A percentile compares a stretch with the other conserved stretches of the same genome.
phyloP scores from a whole-genome alignment of 2,888 invertebrate species.

The Tromatobia lineatoria region DNA sequence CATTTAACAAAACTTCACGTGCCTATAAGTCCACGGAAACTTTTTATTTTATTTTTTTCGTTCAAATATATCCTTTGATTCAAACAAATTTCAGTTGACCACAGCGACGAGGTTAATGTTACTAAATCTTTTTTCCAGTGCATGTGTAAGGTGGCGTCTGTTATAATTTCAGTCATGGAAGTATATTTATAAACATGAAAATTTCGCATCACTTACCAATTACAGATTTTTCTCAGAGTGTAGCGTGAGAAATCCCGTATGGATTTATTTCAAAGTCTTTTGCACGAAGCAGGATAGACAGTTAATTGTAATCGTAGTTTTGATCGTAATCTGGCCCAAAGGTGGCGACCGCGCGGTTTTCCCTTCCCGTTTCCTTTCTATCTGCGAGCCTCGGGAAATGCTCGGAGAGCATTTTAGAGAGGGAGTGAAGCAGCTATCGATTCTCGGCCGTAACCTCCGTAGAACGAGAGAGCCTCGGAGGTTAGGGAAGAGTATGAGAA shows the following conservation, averaged over 20 bases:
- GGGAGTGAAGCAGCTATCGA: constrained; percentile 72
- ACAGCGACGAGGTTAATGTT: too few species aligned
- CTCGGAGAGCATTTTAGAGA: neutral
- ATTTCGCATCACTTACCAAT: neutral
- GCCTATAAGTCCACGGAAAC: too few species aligned
- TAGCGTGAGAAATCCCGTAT: neutral
- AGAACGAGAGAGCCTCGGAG: constrained; percentile 56
- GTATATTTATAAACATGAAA: too few species aligned
- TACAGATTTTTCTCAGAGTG: too few species aligned
- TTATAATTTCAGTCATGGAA: too few species aligned
- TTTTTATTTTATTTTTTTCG: too few species aligned
- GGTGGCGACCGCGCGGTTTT: constrained; percentile 30
- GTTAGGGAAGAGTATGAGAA: constrained; percentile 42
- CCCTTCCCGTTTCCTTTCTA: constrained; percentile 42
- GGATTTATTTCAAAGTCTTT: neutral
- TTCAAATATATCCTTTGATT: too few species aligned
- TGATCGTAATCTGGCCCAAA: constrained; percentile 52
- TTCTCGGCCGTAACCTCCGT: constrained; percentile 75
- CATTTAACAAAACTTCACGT: too few species aligned
- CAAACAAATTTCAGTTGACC: too few species aligned
- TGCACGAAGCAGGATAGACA: constrained; percentile 13
- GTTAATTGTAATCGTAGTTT: constrained; percentile 57
- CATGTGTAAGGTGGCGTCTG: too few species aligned
- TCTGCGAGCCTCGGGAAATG: constrained; percentile 28
- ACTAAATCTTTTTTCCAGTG: too few species aligned